Evolutionary conservation across 2,888 invertebrate genomes (phyloP).

Genomic region (Drosophila paucipuncta): DNA sequence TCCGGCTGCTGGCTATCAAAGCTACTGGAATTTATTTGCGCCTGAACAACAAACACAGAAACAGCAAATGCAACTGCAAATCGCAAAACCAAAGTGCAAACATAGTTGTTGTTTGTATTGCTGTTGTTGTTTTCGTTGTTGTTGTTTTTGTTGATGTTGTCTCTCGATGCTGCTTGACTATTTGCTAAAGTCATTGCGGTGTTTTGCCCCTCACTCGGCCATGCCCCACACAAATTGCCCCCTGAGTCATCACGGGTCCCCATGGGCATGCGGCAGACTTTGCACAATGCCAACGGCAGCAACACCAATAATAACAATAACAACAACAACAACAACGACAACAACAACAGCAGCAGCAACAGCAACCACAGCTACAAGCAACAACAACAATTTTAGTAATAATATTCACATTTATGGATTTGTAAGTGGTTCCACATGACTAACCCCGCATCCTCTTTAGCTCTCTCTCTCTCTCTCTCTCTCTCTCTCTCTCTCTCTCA

Average conservation of each 20-base stretch:
- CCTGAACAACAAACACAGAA: conserved; percentile 67
- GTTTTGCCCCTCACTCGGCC: conserved; percentile 40
- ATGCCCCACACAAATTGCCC: conserved; percentile 47
- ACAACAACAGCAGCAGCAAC: conserved; percentile 37
- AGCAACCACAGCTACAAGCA: conserved; percentile 20
- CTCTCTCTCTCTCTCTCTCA: background rate
- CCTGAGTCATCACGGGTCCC: conserved; percentile 48
- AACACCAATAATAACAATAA: conserved; percentile 35
- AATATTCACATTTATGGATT: conserved; percentile 81
- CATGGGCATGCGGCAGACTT: conserved; percentile 54
- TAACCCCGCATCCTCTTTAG: conserved; percentile 62
- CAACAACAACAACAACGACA: conserved; percentile 44
- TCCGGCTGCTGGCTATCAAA: conserved; percentile 68
- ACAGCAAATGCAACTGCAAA: conserved; percentile 67
- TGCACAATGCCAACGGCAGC: conserved; percentile 67
- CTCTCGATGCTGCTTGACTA: conserved; percentile 71
- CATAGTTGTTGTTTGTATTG: conserved; percentile 52
- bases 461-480: conserved; percentile 9
- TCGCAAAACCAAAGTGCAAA: conserved; percentile 81
- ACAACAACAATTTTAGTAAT: conserved; percentile 73
- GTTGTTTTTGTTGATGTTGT: conserved; percentile 53
- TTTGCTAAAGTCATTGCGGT: conserved; percentile 80
- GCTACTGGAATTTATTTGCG: conserved; percentile 76
- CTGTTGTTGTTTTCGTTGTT: conserved; percentile 28
- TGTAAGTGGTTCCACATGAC: conserved; percentile 82